These are phyloP conservation scores for Sander lucioperca DNA, from an alignment of 2,113 vertebrate genomes.

Conservation along the genomic window DNA sequence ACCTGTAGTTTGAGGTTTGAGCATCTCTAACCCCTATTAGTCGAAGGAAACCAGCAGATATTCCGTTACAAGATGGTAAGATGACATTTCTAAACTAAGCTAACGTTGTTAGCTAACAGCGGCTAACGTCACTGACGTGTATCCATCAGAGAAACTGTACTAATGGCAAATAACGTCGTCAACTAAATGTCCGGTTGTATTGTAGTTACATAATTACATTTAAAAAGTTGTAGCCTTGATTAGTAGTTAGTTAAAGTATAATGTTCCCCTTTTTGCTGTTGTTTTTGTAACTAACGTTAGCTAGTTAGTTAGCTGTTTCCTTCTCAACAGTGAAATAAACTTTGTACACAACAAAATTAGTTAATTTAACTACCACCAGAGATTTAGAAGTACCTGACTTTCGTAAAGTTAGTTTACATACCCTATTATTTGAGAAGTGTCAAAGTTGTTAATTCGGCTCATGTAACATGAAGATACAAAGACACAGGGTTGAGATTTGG, in stretches of 20 bases:
- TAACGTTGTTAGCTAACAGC: conserved; percentile 43
- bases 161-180: background rate
- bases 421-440: background rate
- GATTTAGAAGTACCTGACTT: background rate
- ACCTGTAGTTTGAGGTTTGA: background rate
- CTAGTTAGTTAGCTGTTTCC: background rate
- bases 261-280: background rate
- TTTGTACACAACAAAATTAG: too few relatives aligned
- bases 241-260: background rate
- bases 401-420: background rate
- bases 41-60: background rate
- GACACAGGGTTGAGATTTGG: background rate
- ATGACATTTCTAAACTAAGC: background rate
- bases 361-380: background rate
- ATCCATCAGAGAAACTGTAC: fast-evolving
- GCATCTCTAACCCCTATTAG: fast-evolving
- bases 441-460: background rate
- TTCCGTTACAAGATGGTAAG: conserved; percentile 70
- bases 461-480: background rate
- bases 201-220: background rate
- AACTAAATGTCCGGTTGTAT: background rate
- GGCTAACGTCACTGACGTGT: background rate
- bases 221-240: background rate
- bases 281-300: background rate
- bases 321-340: background rate